phyloP scores from a whole-genome alignment of 2,113 vertebrate genomes.

The Aphyosemion australe region DNA sequence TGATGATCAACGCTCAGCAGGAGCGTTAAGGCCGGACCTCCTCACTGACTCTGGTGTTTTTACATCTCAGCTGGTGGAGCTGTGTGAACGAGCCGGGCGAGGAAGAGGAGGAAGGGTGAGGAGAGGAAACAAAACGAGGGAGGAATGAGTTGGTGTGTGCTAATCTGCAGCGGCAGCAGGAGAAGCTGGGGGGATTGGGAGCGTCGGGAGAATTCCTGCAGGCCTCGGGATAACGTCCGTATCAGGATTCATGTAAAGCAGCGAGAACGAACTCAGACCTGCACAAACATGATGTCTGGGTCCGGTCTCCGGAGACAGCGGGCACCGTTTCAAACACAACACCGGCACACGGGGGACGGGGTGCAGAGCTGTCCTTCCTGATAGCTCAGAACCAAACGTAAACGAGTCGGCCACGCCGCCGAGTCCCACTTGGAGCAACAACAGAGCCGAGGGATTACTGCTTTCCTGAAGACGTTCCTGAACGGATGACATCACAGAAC shows the following conservation, averaged over 20 bases:
- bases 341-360: background rate
- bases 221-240: constrained; percentile 2
- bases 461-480: too few species aligned
- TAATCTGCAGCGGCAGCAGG: constrained; percentile 4
- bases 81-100: too few species aligned
- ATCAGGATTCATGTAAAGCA: constrained; percentile 11
- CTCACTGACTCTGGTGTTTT: too few species aligned
- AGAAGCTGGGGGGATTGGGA: background rate
- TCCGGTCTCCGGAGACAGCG: background rate
- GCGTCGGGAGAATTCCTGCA: constrained; percentile 13
- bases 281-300: background rate
- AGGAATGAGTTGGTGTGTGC: background rate
- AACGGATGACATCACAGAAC: too few species aligned
- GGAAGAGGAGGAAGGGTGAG: background rate
- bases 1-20: too few species aligned
- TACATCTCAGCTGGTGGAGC: too few species aligned
- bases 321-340: background rate
- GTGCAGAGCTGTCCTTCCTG: too few species aligned
- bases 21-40: too few species aligned
- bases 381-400: background rate
- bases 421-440: too few species aligned
- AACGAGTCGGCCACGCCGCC: background rate
- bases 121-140: background rate
- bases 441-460: too few species aligned
- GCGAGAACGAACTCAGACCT: constrained; percentile 5